Conservation (phyloP, 2,888 invertebrate species). For the Philhelius pedissequus region DNA sequence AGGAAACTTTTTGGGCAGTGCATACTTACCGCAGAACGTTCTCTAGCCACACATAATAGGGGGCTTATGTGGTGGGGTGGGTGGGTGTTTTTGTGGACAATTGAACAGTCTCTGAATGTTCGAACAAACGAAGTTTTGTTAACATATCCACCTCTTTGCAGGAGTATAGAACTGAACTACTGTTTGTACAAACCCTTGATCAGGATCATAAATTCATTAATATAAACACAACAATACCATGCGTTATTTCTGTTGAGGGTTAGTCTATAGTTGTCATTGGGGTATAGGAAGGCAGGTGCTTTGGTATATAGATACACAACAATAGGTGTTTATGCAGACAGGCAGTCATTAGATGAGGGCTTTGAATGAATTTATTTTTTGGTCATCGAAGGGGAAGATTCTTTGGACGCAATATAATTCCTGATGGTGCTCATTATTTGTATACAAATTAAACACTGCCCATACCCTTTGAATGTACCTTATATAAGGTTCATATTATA, state of each 20-base stretch:
- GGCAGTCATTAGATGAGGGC: slow-evolving; percentile 7
- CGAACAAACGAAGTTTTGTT: background rate
- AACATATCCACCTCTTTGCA: background rate
- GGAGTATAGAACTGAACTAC: background rate
- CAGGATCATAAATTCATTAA: slow-evolving; percentile 67
- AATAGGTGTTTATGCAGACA: slow-evolving; percentile 14
- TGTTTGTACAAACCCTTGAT: slow-evolving; percentile 25
- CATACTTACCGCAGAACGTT: slow-evolving; percentile 9
- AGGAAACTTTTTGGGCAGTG: slow-evolving; percentile 25
- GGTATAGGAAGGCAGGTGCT: background rate
- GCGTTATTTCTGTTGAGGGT: background rate
- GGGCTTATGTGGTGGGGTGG: background rate
- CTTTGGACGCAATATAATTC: background rate
- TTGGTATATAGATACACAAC: background rate
- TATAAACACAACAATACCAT: slow-evolving; percentile 47
- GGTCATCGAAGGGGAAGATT: slow-evolving; percentile 21
- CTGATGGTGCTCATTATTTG: slow-evolving; percentile 46
- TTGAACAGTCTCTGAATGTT: background rate
- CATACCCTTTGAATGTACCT: background rate
- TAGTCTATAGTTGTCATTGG: background rate
- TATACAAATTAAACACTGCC: slow-evolving; percentile 40
- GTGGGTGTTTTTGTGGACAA: background rate
- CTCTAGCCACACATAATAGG: background rate
- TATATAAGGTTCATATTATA: background rate
- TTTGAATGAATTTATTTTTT: slow-evolving; percentile 44